Conservation (phyloP, 2,797 vertebrate species). For the Pipistrellus kuhlii region DNA sequence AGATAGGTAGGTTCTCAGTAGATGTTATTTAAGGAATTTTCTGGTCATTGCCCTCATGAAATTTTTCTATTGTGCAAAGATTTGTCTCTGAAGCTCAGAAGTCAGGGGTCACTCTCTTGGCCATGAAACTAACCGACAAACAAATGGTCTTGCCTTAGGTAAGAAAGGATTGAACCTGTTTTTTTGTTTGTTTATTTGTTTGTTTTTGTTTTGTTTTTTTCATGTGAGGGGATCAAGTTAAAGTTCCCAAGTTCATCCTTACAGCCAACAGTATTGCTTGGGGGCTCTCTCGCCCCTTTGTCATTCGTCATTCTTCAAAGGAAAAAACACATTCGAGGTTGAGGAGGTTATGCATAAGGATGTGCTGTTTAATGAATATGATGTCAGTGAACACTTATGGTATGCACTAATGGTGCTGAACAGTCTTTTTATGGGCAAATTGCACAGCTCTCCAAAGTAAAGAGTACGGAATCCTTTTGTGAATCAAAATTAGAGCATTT, state of each 20-base stretch:
- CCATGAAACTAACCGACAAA: conserved; percentile 12
- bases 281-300: conserved; percentile 16
- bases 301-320: conserved; percentile 73
- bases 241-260: conserved; percentile 84
- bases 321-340: conserved; percentile 59
- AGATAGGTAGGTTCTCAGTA: neutral
- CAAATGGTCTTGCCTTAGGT: conserved; percentile 50
- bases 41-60: conserved; percentile 69
- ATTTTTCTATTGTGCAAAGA: conserved; percentile 51
- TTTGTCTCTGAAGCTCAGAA: conserved; percentile 46
- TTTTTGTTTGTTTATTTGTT: neutral
- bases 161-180: conserved; percentile 76
- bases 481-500: conserved; percentile 81
- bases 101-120: conserved; percentile 49
- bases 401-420: conserved; percentile 85
- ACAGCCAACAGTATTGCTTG: conserved; percentile 77
- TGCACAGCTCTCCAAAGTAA: conserved; percentile 86
- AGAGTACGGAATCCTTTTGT: conserved; percentile 85
- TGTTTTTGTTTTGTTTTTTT: neutral
- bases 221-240: conserved; percentile 46
- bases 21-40: conserved; percentile 52
- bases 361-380: conserved; percentile 83
- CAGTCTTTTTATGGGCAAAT: conserved; percentile 86
- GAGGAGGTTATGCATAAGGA: conserved; percentile 78
- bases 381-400: conserved; percentile 86